These are phyloP conservation scores for Sphecodes monilicornis DNA, from an alignment of 2,888 invertebrate species.

Conservation along the genomic window DNA sequence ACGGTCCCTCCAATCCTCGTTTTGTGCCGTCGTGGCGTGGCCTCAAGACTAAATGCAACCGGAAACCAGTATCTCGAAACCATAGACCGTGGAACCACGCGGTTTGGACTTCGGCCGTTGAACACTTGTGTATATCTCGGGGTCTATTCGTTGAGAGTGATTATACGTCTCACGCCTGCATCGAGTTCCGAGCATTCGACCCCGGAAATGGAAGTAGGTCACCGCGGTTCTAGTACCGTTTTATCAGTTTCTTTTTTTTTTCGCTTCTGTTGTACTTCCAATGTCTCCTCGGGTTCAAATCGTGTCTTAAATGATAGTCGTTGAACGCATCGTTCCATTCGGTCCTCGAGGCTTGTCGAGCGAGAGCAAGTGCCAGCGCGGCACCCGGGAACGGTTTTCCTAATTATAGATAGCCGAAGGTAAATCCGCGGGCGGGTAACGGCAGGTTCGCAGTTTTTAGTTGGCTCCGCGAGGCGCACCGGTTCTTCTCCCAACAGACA, in stretches of 20 bases:
- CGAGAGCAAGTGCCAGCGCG: constrained; percentile 43
- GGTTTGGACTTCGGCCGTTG: constrained; percentile 26
- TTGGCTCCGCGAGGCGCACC: background rate
- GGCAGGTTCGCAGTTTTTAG: constrained; percentile 5
- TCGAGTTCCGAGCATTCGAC: background rate
- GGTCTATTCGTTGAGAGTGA: constrained; percentile 24
- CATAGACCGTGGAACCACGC: constrained; percentile 34
- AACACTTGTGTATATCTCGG: background rate
- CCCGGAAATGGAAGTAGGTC: background rate
- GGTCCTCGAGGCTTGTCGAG: constrained; percentile 10
- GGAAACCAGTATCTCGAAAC: constrained; percentile 39
- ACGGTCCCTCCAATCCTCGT: constrained; percentile 14
- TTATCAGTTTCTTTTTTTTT: background rate
- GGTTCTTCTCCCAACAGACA: background rate
- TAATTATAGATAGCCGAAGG: constrained; percentile 1
- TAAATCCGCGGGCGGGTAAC: background rate
- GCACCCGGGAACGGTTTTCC: constrained; percentile 22
- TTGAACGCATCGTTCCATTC: background rate
- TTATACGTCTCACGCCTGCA: background rate
- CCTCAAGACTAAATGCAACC: constrained; percentile 41
- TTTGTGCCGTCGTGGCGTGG: constrained; percentile 49
- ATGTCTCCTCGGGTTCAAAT: background rate
- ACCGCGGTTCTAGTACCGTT: background rate
- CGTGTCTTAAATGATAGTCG: background rate
- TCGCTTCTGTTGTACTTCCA: background rate